Evolutionary conservation across 30 jellyfish, hydroid and myxozoan genomes (phyloP).

Genomic region (Euphysa ruthae): DNA sequence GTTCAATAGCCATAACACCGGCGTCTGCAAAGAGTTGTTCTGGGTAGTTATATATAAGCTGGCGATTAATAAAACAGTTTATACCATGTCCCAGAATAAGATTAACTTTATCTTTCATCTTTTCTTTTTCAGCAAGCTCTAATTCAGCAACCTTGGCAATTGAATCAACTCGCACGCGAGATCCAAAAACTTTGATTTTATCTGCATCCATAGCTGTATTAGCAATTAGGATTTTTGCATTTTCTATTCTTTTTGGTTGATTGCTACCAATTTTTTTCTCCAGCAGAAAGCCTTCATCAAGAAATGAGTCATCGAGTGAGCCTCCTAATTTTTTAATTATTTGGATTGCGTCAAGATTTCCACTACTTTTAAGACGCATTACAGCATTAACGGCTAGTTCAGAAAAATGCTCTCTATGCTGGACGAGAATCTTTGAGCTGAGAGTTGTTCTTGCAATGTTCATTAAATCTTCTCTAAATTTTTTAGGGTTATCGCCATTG

Average conservation of each 20-base stretch:
- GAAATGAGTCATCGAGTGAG: conserved; percentile 68
- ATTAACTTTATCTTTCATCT: conserved; percentile 94
- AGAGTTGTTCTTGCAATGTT: conserved; percentile 81
- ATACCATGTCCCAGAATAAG: conserved; percentile 73
- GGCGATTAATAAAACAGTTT: conserved; percentile 84
- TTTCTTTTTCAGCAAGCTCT: conserved; percentile 91
- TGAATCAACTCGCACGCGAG: conserved; percentile 90
- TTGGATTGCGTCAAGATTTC: conserved; percentile 77
- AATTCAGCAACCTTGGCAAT: conserved; percentile 93
- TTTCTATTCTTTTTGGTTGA: conserved; percentile 87
- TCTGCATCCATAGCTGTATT: conserved; percentile 98
- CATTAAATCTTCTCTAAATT: conserved; percentile 73
- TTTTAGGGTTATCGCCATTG: conserved; percentile 50
- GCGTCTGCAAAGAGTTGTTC: conserved; percentile 94
- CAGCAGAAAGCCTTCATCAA: conserved; percentile 84
- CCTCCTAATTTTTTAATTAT: conserved; percentile 84
- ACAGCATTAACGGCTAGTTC: conserved; percentile 85
- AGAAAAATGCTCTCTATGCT: conserved; percentile 77
- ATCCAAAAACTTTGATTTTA: conserved; percentile 85
- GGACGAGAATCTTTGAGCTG: conserved; percentile 75
- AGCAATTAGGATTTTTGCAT: conserved; percentile 83
- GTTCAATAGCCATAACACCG: conserved; percentile 96
- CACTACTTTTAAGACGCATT: conserved; percentile 73
- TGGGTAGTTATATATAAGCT: conserved; percentile 86
- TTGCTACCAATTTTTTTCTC: conserved; percentile 83